Conservation (phyloP, 2,113 vertebrate species). For the Poecile atricapillus region DNA sequence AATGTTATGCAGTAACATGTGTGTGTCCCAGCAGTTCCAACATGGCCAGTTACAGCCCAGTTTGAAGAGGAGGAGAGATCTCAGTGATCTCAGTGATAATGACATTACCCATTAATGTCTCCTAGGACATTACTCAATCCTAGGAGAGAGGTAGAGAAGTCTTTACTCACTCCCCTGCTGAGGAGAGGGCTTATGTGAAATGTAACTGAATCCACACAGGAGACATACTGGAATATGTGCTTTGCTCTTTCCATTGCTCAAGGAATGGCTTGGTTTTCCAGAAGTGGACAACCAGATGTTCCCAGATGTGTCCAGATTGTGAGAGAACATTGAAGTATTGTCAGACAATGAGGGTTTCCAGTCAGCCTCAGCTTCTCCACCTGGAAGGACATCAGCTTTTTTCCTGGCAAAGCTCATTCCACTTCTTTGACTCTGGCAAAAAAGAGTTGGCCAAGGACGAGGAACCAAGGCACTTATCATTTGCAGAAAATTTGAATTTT, state of each 20-base stretch:
- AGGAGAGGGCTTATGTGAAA: background rate
- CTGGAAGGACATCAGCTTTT: background rate
- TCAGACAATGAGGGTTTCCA: background rate
- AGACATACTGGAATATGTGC: background rate
- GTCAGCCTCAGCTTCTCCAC: background rate
- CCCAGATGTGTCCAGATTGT: background rate
- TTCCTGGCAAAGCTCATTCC: background rate
- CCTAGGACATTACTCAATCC: background rate
- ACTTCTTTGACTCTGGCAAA: background rate
- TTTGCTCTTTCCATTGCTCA: background rate
- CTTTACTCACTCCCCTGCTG: background rate
- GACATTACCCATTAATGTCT: too few relatives aligned
- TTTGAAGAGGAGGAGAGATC: background rate
- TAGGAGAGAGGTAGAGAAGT: background rate
- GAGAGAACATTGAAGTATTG: background rate
- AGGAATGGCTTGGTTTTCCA: background rate
- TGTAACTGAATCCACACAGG: background rate
- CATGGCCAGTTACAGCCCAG: background rate
- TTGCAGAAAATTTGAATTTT: background rate
- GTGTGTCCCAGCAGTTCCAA: background rate
- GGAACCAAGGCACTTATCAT: background rate
- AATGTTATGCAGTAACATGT: background rate
- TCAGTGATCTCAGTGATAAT: background rate
- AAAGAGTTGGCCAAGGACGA: accelerated
- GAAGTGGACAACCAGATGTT: background rate